Percentiles rank a stretch among this genome's conserved stretches.
Conservation (phyloP, 2,113 vertebrate species). For the Pionites leucogaster region DNA sequence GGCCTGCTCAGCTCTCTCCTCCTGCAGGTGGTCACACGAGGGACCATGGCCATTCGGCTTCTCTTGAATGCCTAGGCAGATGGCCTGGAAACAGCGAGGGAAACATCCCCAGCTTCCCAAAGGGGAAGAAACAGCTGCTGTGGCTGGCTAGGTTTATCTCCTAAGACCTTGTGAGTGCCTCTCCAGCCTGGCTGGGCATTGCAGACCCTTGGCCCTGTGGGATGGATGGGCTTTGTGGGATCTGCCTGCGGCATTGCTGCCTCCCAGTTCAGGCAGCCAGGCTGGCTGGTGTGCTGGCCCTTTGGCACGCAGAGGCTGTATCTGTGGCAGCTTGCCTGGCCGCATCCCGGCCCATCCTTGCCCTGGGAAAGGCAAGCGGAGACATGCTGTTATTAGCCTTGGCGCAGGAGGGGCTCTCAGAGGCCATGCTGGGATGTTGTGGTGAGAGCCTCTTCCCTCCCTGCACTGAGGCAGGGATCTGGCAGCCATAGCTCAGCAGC, state of each 20-base stretch:
- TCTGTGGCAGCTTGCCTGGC: neutral
- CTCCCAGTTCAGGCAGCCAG: neutral
- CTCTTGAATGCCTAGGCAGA: neutral
- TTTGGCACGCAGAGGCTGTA: neutral
- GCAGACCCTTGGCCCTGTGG: neutral
- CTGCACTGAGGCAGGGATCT: neutral
- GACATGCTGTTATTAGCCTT: neutral
- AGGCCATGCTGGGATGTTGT: neutral
- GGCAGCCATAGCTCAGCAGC: neutral
- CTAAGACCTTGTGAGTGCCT: neutral
- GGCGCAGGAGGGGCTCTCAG: neutral
- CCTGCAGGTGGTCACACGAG: neutral
- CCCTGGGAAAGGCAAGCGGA: neutral
- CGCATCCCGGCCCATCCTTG: rapidly evolving
- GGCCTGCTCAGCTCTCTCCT: neutral
- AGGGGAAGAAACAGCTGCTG: neutral
- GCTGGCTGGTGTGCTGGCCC: neutral
- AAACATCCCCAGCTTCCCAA: neutral
- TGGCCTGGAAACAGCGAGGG: neutral
- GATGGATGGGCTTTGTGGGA: neutral
- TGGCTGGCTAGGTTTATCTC: neutral
- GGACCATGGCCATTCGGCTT: rapidly evolving
- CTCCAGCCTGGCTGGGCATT: neutral
- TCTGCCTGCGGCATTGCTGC: neutral
- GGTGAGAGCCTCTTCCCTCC: neutral